Percentiles rank a stretch among this genome's conserved stretches.
phyloP scores from a whole-genome alignment of 2,888 invertebrate species.

The Nezara viridula region DNA sequence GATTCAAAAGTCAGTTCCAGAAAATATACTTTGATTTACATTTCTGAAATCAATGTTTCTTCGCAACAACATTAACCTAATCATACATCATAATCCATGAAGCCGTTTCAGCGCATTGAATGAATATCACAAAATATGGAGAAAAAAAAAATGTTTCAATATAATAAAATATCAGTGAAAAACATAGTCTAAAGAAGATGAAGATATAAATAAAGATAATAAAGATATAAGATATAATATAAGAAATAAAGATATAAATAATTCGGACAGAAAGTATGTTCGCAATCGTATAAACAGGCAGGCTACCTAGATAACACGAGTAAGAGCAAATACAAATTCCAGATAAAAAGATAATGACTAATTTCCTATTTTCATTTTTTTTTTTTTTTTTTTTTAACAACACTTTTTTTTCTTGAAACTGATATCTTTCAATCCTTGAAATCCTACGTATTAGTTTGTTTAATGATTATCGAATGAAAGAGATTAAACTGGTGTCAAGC shows the following conservation, averaged over 20 bases:
- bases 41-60: too few species aligned
- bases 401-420: background rate
- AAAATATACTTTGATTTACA: too few species aligned
- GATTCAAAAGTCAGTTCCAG: too few species aligned
- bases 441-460: constrained; percentile 22
- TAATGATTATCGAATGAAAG: constrained; percentile 1
- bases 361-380: constrained; percentile 32
- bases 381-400: constrained; percentile 14
- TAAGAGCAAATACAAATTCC: constrained; percentile 13
- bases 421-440: background rate
- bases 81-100: too few species aligned
- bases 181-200: too few species aligned
- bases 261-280: constrained; percentile 12
- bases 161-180: too few species aligned
- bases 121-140: background rate
- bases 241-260: background rate
- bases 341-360: constrained; percentile 46
- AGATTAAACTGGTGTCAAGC: constrained; percentile 41
- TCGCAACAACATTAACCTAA: too few species aligned
- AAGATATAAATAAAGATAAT: too few species aligned
- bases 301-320: constrained; percentile 30
- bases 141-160: background rate
- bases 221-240: background rate
- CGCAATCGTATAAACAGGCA: constrained; percentile 3
- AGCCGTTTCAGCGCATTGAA: background rate